Conservation (phyloP, 2,113 vertebrate genomes). For the Corapipo altera region DNA sequence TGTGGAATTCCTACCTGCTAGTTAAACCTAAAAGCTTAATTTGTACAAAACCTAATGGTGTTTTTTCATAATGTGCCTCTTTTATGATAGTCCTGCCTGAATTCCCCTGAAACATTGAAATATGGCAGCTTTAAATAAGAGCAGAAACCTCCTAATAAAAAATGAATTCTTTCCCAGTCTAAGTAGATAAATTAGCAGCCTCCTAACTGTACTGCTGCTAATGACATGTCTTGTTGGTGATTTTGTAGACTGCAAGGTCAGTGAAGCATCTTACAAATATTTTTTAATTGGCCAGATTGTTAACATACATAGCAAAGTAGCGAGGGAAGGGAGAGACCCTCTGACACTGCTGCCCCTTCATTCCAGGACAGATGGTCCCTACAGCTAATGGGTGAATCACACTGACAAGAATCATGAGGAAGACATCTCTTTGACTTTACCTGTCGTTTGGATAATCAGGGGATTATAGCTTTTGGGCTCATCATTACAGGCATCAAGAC, state of each 20-base stretch:
- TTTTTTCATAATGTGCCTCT: neutral
- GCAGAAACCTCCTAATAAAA: neutral
- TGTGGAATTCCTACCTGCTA: neutral
- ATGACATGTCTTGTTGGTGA: neutral
- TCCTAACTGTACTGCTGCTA: neutral
- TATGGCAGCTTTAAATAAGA: neutral
- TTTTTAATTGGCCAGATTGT: conserved; percentile 60
- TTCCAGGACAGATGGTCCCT: neutral
- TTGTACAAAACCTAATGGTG: neutral
- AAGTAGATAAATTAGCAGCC: conserved; percentile 36
- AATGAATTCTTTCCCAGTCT: neutral
- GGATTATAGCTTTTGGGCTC: conserved; percentile 1
- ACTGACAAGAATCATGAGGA: neutral
- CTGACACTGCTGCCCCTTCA: conserved; percentile 1
- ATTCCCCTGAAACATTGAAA: neutral
- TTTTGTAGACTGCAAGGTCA: conserved; percentile 25
- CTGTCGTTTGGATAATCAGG: neutral
- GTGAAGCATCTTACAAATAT: conserved; percentile 49
- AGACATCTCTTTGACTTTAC: neutral
- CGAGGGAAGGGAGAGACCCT: neutral
- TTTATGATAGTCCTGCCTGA: neutral
- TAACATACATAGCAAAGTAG: conserved; percentile 21
- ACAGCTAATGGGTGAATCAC: neutral
- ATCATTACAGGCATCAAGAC: conserved; percentile 9
- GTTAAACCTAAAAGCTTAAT: neutral